These are phyloP conservation scores for Argyra leucocephala DNA, from an alignment of 2,888 invertebrate genomes.

Conservation along the genomic window DNA sequence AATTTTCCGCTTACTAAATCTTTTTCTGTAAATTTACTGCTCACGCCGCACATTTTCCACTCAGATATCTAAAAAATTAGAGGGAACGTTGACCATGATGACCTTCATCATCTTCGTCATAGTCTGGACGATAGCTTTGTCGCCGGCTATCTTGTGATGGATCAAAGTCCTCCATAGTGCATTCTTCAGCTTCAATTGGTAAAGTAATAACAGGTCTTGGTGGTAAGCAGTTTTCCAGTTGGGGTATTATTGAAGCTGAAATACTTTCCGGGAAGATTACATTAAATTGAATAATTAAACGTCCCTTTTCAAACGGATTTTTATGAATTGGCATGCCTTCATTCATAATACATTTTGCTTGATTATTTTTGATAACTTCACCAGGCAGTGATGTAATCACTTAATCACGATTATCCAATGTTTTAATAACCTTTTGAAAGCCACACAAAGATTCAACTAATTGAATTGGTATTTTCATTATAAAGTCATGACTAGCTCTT, in stretches of 20 bases:
- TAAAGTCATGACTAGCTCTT: conserved; percentile 60
- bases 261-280: conserved; percentile 78
- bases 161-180: conserved; percentile 56
- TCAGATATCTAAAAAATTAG: too few relatives aligned
- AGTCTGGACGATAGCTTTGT: conserved; percentile 56
- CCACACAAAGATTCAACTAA: conserved; percentile 92
- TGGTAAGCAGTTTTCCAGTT: conserved; percentile 71
- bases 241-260: conserved; percentile 60
- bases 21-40: conserved; percentile 68
- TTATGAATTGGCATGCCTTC: conserved; percentile 97
- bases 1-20: too few relatives aligned
- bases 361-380: conserved; percentile 82
- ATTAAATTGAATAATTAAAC: conserved; percentile 81
- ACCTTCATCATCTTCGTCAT: conserved; percentile 72
- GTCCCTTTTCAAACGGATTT: conserved; percentile 83
- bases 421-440: conserved; percentile 77
- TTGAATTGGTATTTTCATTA: conserved; percentile 74
- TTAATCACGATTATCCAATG: conserved; percentile 81
- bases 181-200: conserved; percentile 42
- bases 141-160: conserved; percentile 62
- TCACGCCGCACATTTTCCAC: conserved; percentile 63
- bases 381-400: conserved; percentile 76
- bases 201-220: conserved; percentile 54
- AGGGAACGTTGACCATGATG: conserved; percentile 52
- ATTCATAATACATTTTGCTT: conserved; percentile 75